Conservation (phyloP, 2,888 invertebrate species). For the Spialia ferax region DNA sequence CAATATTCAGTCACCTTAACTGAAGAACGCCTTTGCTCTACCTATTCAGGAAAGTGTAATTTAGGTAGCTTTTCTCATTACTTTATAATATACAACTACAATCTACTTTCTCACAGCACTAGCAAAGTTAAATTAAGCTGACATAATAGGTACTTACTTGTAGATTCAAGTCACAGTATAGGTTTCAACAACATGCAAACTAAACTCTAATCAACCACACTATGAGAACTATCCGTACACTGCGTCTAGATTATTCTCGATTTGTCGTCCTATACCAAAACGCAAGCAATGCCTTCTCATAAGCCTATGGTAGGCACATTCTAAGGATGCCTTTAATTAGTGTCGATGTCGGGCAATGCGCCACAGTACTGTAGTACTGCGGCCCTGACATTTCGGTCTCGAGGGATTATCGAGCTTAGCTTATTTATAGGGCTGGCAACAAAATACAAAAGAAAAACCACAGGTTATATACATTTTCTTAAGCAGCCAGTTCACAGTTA, state of each 20-base stretch:
- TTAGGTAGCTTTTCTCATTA: no score
- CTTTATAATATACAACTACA: no score
- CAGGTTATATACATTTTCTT: no score
- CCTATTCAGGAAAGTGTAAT: no score
- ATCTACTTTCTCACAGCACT: no score
- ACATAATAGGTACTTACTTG: no score
- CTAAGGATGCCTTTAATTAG: constrained; percentile 65
- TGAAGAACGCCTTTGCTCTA: no score
- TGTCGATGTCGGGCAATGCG: constrained; percentile 55
- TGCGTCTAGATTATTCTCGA: constrained; percentile 28
- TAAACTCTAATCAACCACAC: neutral
- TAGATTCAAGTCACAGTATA: neutral
- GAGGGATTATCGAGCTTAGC: constrained; percentile 34
- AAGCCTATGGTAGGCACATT: constrained; percentile 58
- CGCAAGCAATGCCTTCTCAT: constrained; percentile 15
- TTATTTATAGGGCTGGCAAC: constrained; percentile 19
- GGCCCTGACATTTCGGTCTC: constrained; percentile 43
- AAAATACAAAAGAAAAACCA: neutral
- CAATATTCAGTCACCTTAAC: no score
- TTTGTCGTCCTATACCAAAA: constrained; percentile 47
- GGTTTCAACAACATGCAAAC: neutral
- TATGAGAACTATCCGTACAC: neutral
- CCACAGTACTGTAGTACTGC: constrained; percentile 21
- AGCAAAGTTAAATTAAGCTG: no score
- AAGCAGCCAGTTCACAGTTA: no score